These are phyloP conservation scores for Xanthorhoe designata DNA, from an alignment of 2,888 invertebrate genomes.

Conservation along the genomic window DNA sequence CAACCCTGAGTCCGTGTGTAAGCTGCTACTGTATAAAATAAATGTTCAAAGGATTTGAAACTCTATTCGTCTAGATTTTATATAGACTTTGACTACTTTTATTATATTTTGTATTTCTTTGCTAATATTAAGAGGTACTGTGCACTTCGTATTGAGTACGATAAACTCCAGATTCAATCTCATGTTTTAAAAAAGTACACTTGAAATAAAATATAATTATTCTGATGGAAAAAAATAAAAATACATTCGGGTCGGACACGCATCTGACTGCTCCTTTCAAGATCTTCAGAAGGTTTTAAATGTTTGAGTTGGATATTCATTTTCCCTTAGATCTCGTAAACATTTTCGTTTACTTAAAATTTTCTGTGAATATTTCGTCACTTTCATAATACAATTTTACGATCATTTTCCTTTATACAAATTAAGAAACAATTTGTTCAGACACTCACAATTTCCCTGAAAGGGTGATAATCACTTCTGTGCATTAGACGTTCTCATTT, in stretches of 20 bases:
- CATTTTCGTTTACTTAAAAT: not conserved
- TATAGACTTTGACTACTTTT: conserved; percentile 13
- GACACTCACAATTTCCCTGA: conserved; percentile 14
- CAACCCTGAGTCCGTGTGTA: conserved; percentile 6
- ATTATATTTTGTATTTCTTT: not conserved
- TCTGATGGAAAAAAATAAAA: too few relatives aligned
- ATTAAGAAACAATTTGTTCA: conserved; percentile 14
- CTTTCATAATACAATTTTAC: conserved; percentile 16
- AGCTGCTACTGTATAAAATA: conserved; percentile 8
- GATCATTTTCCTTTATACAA: too few relatives aligned
- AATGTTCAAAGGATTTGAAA: conserved; percentile 19
- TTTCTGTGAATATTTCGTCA: not conserved
- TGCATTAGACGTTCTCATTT: conserved; percentile 25
- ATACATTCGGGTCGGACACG: too few relatives aligned
- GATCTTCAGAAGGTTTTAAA: too few relatives aligned
- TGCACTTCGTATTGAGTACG: not conserved
- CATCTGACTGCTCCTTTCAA: too few relatives aligned
- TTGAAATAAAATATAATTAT: too few relatives aligned
- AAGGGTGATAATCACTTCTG: conserved; percentile 35
- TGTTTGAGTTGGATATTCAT: not conserved
- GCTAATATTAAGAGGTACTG: not conserved
- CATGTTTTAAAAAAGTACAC: too few relatives aligned
- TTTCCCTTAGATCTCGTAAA: not conserved
- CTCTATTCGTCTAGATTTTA: conserved; percentile 24
- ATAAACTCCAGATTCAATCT: too few relatives aligned